Evolutionary conservation across 2,888 invertebrate species (phyloP).

Genomic region (Dermolepida albohirtum): DNA sequence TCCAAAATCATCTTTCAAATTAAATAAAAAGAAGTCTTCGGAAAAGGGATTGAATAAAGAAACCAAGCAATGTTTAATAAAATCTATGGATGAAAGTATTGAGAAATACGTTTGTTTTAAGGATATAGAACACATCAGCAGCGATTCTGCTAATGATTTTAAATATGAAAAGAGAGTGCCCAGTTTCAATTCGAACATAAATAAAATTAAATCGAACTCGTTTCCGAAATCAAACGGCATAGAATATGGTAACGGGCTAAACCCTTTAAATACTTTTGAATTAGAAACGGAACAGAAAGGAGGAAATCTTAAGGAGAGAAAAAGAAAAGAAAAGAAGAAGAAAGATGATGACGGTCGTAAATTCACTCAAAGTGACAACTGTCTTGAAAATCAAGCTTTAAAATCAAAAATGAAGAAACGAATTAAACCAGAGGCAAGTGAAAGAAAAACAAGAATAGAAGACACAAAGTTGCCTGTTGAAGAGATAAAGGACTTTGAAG

Average conservation of each 20-base stretch:
- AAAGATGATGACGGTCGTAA: conserved; percentile 3
- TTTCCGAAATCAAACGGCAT: conserved; percentile 11
- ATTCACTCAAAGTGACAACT: conserved; percentile 23
- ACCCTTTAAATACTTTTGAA: not conserved
- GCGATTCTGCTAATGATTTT: conserved; percentile 4
- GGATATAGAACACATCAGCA: conserved; percentile 7
- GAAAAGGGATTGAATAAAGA: too few species aligned
- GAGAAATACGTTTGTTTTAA: conserved; percentile 7
- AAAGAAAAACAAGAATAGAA: conserved; percentile 1
- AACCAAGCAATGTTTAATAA: too few species aligned
- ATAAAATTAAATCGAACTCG: conserved; percentile 24
- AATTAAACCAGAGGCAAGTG: not conserved
- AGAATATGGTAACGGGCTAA: not conserved
- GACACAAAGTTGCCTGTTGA: not conserved
- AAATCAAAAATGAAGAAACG: conserved; percentile 1
- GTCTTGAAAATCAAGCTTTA: conserved; percentile 6
- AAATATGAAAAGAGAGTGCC: not conserved
- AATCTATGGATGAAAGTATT: not conserved
- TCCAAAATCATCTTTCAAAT: too few species aligned
- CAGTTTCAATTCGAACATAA: not conserved
- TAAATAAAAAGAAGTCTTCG: too few species aligned
- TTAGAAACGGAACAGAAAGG: conserved; percentile 12
- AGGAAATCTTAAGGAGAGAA: not conserved
- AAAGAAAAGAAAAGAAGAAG: conserved; percentile 11
- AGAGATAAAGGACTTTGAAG: not conserved